Conservation (phyloP, 2,888 invertebrate genomes). For the Petrophora chlorosata region DNA sequence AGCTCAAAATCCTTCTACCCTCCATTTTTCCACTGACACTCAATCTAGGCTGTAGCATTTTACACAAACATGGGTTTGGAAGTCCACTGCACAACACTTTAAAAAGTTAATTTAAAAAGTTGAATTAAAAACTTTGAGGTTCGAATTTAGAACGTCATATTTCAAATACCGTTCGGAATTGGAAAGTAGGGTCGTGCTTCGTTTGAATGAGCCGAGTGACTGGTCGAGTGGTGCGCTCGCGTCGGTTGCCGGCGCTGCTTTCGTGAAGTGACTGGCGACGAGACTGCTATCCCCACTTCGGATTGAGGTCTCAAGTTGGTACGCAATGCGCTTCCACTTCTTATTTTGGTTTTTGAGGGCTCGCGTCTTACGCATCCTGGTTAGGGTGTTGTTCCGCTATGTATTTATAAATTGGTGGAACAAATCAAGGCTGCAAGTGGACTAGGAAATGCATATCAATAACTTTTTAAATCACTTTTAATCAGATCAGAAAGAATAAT, state of each 20-base stretch:
- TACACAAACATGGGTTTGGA: conserved; percentile 55
- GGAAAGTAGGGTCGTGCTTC: conserved; percentile 28
- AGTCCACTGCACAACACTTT: conserved; percentile 54
- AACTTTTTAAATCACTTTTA: too few species aligned
- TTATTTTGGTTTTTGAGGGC: conserved; percentile 38
- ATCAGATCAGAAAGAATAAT: too few species aligned
- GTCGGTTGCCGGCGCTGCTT: conserved; percentile 26
- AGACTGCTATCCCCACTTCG: conserved; percentile 31
- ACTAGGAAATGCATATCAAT: too few species aligned
- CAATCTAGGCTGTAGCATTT: conserved; percentile 77
- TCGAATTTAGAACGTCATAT: conserved; percentile 31
- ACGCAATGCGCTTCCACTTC: conserved; percentile 26
- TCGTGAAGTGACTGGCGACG: conserved; percentile 19
- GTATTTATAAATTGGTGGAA: too few species aligned
- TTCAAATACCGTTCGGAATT: conserved; percentile 24
- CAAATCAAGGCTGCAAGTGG: too few species aligned
- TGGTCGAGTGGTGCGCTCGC: conserved; percentile 13
- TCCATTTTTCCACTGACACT: conserved; percentile 61
- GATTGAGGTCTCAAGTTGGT: conserved; percentile 31
- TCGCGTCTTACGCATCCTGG: conserved; percentile 34
- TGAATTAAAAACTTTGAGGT: conserved; percentile 8
- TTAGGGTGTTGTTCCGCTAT: conserved; percentile 8
- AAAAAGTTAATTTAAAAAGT: conserved; percentile 6
- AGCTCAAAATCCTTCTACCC: conserved; percentile 56
- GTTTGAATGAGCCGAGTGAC: conserved; percentile 24